phyloP scores from a whole-genome alignment of 2,797 vertebrate genomes.

The Phrynocephalus forsythii region DNA sequence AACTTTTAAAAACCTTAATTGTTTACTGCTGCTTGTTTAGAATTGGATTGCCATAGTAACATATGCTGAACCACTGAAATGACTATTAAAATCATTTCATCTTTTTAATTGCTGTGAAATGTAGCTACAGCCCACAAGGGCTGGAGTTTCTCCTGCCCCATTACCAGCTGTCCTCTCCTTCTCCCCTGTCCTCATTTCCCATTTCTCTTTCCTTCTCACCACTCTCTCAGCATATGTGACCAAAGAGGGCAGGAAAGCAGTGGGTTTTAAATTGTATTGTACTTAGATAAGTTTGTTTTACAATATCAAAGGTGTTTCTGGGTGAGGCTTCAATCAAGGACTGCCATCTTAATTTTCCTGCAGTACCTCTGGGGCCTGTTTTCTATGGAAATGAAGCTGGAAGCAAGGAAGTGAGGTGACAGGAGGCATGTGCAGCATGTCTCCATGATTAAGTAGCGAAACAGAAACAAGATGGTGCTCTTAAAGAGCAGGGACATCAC shows the following conservation, averaged over 20 bases:
- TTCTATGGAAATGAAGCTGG: neutral
- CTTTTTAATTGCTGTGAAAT: neutral
- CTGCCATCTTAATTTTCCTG: neutral
- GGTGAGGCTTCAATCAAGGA: neutral
- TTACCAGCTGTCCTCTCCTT: neutral
- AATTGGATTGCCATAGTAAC: neutral
- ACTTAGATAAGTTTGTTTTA: too few relatives aligned
- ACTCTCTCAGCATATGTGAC: too few relatives aligned
- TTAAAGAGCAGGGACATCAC: too few relatives aligned
- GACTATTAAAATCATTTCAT: neutral
- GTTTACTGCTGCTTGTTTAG: neutral
- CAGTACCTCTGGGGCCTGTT: neutral
- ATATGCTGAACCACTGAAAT: neutral
- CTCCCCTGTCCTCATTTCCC: neutral
- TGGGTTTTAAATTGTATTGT: neutral
- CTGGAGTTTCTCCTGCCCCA: too few relatives aligned
- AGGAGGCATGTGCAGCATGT: too few relatives aligned
- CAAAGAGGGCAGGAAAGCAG: neutral
- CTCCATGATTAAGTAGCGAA: neutral
- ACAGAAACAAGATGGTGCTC: neutral
- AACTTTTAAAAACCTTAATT: neutral
- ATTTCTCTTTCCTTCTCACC: neutral
- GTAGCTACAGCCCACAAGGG: neutral
- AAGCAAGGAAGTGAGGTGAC: too few relatives aligned
- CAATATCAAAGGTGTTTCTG: neutral